Evolutionary conservation across 2,113 vertebrate species (phyloP).

Genomic region (Lutjanus erythropterus): DNA sequence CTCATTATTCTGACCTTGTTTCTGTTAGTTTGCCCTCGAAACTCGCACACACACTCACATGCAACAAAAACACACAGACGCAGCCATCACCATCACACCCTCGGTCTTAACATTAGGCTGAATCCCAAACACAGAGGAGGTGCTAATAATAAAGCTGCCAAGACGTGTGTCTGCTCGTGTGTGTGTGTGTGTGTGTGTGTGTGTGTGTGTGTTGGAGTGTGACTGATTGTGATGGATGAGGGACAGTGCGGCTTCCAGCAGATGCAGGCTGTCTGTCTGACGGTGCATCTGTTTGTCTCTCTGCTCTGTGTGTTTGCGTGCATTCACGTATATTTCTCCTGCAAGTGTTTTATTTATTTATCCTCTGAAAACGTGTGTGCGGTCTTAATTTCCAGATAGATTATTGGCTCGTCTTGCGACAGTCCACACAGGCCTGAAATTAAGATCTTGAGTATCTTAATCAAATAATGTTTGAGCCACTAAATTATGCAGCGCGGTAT

Average conservation of each 20-base stretch:
- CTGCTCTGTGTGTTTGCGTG: slow-evolving; percentile 23
- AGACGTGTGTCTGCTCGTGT: slow-evolving; percentile 35
- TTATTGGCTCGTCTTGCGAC: slow-evolving; percentile 25
- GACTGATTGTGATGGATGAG: slow-evolving; percentile 69
- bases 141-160: slow-evolving; percentile 51
- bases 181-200: background rate
- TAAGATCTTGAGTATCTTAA: background rate
- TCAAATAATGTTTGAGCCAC: no score
- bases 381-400: slow-evolving; percentile 13
- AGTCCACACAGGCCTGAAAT: slow-evolving; percentile 10
- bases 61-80: background rate
- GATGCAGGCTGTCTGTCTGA: slow-evolving; percentile 68
- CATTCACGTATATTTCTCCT: background rate
- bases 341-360: background rate
- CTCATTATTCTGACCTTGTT: slow-evolving; percentile 49
- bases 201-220: slow-evolving; percentile 46
- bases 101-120: slow-evolving; percentile 17
- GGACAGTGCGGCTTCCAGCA: slow-evolving; percentile 59
- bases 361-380: slow-evolving; percentile 1
- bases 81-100: background rate
- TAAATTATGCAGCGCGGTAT: background rate
- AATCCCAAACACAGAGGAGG: slow-evolving; percentile 47
- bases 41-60: background rate
- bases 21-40: slow-evolving; percentile 11
- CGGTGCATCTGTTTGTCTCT: slow-evolving; percentile 67